Evolutionary conservation across 2,113 vertebrate species (phyloP).

Genomic region (Toxotes jaculatrix): DNA sequence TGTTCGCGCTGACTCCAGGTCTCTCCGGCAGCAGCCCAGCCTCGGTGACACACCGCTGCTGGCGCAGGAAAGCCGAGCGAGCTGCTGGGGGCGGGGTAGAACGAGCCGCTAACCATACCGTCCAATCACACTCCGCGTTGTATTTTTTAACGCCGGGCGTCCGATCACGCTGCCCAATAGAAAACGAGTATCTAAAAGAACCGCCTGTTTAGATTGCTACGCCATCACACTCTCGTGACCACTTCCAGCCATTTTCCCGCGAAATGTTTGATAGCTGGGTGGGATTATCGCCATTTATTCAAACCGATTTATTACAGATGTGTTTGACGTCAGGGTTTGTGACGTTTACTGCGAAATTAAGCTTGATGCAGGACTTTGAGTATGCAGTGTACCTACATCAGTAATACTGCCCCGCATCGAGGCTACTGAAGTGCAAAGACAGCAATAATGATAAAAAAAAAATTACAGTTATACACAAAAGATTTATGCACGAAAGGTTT

Average conservation of each 20-base stretch:
- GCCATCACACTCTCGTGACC: constrained; percentile 66
- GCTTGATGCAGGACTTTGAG: neutral
- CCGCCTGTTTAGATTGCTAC: constrained; percentile 52
- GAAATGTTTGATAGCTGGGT: constrained; percentile 67
- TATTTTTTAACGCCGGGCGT: constrained; percentile 11
- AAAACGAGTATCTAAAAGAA: neutral
- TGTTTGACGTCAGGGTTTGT: constrained; percentile 36
- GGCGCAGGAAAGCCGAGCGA: constrained; percentile 77
- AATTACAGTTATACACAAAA: no score
- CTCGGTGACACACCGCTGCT: constrained; percentile 83
- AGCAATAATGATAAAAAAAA: neutral
- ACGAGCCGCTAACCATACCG: neutral
- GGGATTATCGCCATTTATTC: neutral
- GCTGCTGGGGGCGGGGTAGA: constrained; percentile 55
- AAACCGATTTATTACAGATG: neutral
- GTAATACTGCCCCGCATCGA: neutral
- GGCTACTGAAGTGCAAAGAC: neutral
- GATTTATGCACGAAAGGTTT: no score
- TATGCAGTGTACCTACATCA: neutral
- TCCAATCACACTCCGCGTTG: constrained; percentile 70
- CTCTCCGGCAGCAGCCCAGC: constrained; percentile 80
- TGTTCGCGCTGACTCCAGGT: constrained; percentile 68
- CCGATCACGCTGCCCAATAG: constrained; percentile 61
- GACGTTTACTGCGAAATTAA: constrained; percentile 15
- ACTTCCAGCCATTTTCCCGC: constrained; percentile 80